Base-by-base conservation (phyloP, 2,113 vertebrate species). In the Tachysurus fulvidraco region DNA sequence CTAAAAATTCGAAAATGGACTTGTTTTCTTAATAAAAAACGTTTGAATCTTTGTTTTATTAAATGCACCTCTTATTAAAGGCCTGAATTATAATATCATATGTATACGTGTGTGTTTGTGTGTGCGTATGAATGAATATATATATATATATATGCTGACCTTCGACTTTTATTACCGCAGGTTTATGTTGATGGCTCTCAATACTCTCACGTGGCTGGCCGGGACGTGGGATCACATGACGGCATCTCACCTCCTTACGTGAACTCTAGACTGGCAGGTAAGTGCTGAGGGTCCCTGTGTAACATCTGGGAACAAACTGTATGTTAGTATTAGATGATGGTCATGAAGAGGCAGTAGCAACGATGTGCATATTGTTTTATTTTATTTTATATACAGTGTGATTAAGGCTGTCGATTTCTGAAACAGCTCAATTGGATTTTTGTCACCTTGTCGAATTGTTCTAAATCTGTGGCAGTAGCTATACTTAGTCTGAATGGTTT, bases 251-350 rank as follows among this genome's bases (percentile, higher is more conserved):
- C 97, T 89, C 96, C 97, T 54, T 99, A 98, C 88, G 91, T 95
- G 93, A 98, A 96, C 94, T 96, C 98, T 95, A 95, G 98, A 94
- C 94, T 97, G 94, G 93, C 97, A 96, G 98, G 98, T 99, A 96
- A 95, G 95, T 55, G 46, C 65, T 7, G n/a, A 65, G n/a, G 46
- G 28, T 23, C 44, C n/a, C 71, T n/a, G 21, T n/a, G 44, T n/a
- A 16, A 30, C 74, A 60, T 81, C 19, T 44, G 55, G 30, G 11
- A 5, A 64, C 7, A 12, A 9, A 14, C 50, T 36, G 7, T 21
- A 60, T 36, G n/a, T 60, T 59, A 23, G 0, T 36, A 41, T 80
- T 80, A 60, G 78, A 41, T 60, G 30, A 25, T 14, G 12, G 23
- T 50, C 11, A 13, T 50, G 21, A 50, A 25, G 44, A 13, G 44